phyloP scores from a whole-genome alignment of 1,140 invertebrate species.

The Ylistrum balloti region DNA sequence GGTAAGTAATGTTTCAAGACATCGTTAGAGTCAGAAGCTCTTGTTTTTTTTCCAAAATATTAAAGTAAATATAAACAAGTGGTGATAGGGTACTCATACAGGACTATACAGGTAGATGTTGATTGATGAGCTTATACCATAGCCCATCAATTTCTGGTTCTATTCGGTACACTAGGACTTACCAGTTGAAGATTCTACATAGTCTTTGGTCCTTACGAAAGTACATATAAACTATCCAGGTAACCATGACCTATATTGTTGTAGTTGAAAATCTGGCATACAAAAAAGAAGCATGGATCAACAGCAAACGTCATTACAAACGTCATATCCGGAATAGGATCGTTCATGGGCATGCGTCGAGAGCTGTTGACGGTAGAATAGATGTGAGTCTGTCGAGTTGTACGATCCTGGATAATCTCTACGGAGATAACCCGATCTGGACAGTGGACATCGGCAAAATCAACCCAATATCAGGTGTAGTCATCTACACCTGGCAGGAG shows the following conservation, averaged over 20 bases:
- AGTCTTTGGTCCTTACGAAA: too few species aligned
- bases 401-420: conserved; percentile 85
- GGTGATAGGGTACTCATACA: too few species aligned
- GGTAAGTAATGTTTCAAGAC: conserved; percentile 79
- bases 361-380: conserved; percentile 84
- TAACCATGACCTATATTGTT: conserved; percentile 18
- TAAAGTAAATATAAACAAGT: too few species aligned
- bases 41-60: too few species aligned
- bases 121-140: too few species aligned
- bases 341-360: conserved; percentile 81
- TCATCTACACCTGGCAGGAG: conserved; percentile 85
- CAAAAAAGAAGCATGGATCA: conserved; percentile 84
- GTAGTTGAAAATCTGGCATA: conserved; percentile 85
- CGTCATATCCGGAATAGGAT: conserved; percentile 78
- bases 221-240: too few species aligned
- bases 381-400: conserved; percentile 82
- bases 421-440: conserved; percentile 85
- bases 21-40: too few species aligned
- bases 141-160: too few species aligned
- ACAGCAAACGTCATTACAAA: conserved; percentile 84
- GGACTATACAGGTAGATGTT: too few species aligned
- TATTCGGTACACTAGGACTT: too few species aligned
- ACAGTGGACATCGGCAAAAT: conserved; percentile 85
- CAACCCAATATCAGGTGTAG: conserved; percentile 83
- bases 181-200: too few species aligned